These are phyloP conservation scores for Hydrolagus colliei DNA, from an alignment of 2,797 vertebrate species.

Conservation along the genomic window DNA sequence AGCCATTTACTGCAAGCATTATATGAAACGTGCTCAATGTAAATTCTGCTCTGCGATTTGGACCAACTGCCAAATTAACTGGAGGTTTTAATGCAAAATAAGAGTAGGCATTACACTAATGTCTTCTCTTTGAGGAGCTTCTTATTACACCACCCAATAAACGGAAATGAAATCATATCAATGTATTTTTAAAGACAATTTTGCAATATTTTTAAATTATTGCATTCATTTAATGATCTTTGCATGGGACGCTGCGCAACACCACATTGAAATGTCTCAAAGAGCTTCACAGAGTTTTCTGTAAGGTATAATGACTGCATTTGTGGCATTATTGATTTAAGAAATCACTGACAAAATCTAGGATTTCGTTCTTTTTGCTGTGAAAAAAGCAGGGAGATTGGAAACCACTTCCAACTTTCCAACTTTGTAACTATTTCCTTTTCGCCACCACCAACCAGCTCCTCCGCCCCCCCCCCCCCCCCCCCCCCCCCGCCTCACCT, in stretches of 20 bases:
- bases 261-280: too few relatives aligned
- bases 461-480: too few relatives aligned
- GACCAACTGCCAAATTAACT: conserved; percentile 11
- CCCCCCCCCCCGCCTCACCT: too few relatives aligned
- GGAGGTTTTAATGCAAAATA: not conserved
- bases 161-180: not conserved
- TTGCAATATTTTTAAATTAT: not conserved
- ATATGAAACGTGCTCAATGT: not conserved
- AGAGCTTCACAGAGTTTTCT: too few relatives aligned
- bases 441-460: too few relatives aligned
- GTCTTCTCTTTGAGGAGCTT: not conserved
- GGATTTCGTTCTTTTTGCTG: not conserved
- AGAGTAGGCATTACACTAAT: not conserved
- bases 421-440: not conserved
- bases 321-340: too few relatives aligned
- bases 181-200: not conserved
- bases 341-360: not conserved
- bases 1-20: not conserved
- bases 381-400: not conserved
- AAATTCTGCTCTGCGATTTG: not conserved
- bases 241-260: not conserved
- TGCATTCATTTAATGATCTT: not conserved
- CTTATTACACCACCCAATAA: not conserved
- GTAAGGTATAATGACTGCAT: too few relatives aligned
- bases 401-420: not conserved